Conservation (phyloP, 2,888 invertebrate genomes). For the Orthonychiurus folsomi region DNA sequence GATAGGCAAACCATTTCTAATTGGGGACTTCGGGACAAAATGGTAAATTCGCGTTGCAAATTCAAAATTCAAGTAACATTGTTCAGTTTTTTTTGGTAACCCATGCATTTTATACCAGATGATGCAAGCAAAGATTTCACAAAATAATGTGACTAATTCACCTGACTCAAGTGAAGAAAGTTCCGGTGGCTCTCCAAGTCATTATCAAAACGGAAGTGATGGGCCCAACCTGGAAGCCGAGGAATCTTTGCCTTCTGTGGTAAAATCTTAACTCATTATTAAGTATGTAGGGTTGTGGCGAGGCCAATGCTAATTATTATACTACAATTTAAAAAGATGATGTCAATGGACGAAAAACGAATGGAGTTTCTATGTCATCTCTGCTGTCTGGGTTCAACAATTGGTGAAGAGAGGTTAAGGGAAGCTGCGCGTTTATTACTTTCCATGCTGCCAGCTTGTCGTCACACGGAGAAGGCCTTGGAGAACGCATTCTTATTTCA, state of each 20-base stretch:
- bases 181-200: constrained; percentile 83
- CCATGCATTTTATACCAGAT: constrained; percentile 47
- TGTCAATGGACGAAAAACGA: constrained; percentile 54
- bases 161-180: constrained; percentile 92
- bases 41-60: constrained; percentile 51
- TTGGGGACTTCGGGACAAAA: constrained; percentile 78
- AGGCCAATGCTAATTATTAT: constrained; percentile 11
- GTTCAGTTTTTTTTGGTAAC: neutral
- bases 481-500: constrained; percentile 50
- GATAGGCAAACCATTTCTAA: constrained; percentile 79
- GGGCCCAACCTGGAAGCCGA: constrained; percentile 74
- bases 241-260: constrained; percentile 81
- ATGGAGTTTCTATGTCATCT: constrained; percentile 51
- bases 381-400: constrained; percentile 75
- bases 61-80: constrained; percentile 3
- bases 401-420: constrained; percentile 67
- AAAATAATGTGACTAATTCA: constrained; percentile 62
- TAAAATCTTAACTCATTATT: constrained; percentile 46
- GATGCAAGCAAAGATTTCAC: constrained; percentile 67
- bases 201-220: constrained; percentile 57
- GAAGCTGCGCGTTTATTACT: constrained; percentile 74
- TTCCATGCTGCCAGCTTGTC: constrained; percentile 70
- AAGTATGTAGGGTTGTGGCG: neutral
- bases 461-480: constrained; percentile 55
- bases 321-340: constrained; percentile 59